Conservation (phyloP, 2,797 vertebrate genomes). For the Ptychadena robeensis region DNA sequence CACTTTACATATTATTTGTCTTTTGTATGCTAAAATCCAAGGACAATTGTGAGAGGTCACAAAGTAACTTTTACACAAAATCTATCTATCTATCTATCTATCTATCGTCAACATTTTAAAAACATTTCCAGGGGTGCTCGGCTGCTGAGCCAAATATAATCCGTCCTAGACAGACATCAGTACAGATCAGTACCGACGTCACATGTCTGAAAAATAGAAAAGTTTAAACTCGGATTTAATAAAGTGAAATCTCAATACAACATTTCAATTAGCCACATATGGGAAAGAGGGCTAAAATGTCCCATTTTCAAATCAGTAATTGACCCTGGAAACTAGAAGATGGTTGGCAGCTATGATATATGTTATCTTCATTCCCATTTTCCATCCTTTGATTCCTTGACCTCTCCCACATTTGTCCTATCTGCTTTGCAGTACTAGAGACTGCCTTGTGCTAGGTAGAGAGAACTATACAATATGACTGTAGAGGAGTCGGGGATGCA, state of each 20-base stretch:
- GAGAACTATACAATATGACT: not conserved
- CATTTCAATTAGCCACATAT: not conserved
- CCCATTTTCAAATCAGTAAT: not conserved
- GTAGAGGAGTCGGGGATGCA: not conserved
- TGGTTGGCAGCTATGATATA: not conserved
- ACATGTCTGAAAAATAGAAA: too few species aligned
- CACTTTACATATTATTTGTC: not conserved
- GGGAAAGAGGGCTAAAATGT: not conserved
- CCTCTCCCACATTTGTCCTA: not conserved
- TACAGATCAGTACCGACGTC: too few species aligned
- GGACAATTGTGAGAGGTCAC: conserved; percentile 1
- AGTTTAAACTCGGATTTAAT: too few species aligned
- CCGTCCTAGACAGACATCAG: too few species aligned
- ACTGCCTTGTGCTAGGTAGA: not conserved
- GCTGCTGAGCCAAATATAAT: too few species aligned
- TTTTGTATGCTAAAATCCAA: not conserved
- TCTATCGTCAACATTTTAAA: not conserved
- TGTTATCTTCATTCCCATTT: not conserved
- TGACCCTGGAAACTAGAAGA: not conserved
- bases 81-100: conserved; percentile 20
- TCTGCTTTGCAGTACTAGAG: not conserved
- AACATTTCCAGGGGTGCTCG: rapidly evolving
- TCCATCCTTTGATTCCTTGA: not conserved
- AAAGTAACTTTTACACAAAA: not conserved
- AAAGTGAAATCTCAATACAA: too few species aligned